Evolutionary conservation across 2,888 invertebrate genomes (phyloP), one percentile per base, ranked within the genome.

Genomic region (Altica lythri): DNA sequence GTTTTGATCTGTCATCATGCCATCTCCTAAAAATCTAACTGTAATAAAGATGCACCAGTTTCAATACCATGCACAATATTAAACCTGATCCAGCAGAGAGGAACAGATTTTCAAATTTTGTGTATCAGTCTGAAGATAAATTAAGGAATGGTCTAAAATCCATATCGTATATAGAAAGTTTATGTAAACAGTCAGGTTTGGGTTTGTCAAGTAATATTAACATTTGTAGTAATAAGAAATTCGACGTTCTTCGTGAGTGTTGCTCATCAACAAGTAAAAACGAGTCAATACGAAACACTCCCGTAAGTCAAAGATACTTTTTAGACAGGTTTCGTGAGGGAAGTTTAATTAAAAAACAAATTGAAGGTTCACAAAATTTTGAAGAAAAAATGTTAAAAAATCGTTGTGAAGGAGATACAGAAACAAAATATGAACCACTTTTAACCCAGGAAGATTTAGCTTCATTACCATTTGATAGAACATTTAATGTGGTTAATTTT

Each of bases 401-500:
- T 25, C 13, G 22, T 22, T 40, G 14, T 13, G 38, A 38, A 38
- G 38, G 38, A 10, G 38, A 38, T 10, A 10, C 38, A n/a, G 16
- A 35, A 14, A 9, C 35, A 8, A 2, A 35, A 4, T 37, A 5
- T n/a, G 19, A 19, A 19, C 37, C 37, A 2, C 18, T 19, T n/a
- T 18, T 18, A n/a, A 37, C 37, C 6, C 40, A 40, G 14, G 25
- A 40, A 40, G 12, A 40, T 13, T 42, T 49, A 37, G n/a, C 35
- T 13, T 29, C 37, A 3, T 18, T 52, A 42, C 53, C 45, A 22
- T 53, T 38, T 35, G 38, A 46, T 29, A 25, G 38, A 18, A 27
- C 30, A 5, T 53, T 29, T n/a, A 38, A 53, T 13, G 53, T 46
- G 1, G 32, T 53, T n/a, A 53, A 53, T 30, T 53, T 46, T 17